Base-by-base conservation (phyloP, 2,888 invertebrate genomes). In the Eulithis testata region DNA sequence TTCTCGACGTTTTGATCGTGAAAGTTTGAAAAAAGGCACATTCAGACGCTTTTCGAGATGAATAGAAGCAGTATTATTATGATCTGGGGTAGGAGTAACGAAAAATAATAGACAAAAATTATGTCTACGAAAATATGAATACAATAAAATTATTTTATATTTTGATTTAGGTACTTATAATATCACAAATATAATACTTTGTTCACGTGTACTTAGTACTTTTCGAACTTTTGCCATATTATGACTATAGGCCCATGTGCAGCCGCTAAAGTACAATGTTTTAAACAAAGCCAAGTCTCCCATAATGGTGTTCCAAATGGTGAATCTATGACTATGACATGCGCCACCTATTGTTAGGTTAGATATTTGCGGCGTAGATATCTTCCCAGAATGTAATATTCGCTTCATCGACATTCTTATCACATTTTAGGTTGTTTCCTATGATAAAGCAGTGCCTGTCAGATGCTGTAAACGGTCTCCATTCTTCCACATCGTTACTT, bases 351-450 rank as follows among this genome's bases (percentile, higher is more conserved):
- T 50, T 54, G 27, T 31, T 50, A 31, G 11, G 5, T 63, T 45
- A 58, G 3, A 55, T 21, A 44, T 60, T 66, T 74, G 89, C 86
- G 11, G 71, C 76, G 57, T 91, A 93, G 58, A 92, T 81, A 53
- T 81, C 73, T 71, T 91, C 90, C 92, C 92, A 93, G 60, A 93
- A 89, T 43, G 66, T 68, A 65, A 88, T 85, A 68, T 83, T 85
- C 36, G 80, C 73, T 53, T 72, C 76, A 59, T 86, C 81, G 3
- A 82, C 78, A 63, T 87, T 78, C 66, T 70, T 66, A 43, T 70
- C 73, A 72, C 87, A 86, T 74, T 82, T 79, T 0, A 83, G 71
- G 49, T 79, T 73, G 60, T 84, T 79, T 58, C 84, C 90, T 56
- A 93, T 89, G n/a, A 85, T 70, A 54, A 79, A 85, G 70, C 83